Base-by-base conservation (phyloP, 35 echinoderm and acorn worm genomes). In the Lytechinus pictus region DNA sequence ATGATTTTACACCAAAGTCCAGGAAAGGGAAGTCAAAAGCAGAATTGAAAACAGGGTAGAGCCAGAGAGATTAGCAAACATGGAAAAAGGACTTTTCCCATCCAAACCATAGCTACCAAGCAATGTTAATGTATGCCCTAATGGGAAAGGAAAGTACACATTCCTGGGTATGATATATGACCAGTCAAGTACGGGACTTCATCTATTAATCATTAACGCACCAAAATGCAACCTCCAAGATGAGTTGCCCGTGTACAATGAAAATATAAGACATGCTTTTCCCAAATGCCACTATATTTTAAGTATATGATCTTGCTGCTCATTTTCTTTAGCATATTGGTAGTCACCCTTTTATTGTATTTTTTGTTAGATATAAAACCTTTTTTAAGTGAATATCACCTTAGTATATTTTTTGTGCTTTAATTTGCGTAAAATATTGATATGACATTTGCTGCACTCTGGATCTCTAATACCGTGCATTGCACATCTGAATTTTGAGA, bases 181-280 rank as follows among this genome's bases (percentile, higher is more conserved):
- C 88, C 88, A 90, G 88, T 90, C 88, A 90, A 90, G 88, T 90
- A 54, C 88, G 88, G 16, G 88, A 90, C 88, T 90, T 90, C 88
- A 90, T 90, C 88, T 90, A 90, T 90, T 90, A 90, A 90, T 90
- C 88, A 90, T 90, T 90, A 33, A 90, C 88, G 88, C 88, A 44
- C 88, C 88, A 52, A 90, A 52, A 44, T 54, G 88, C 28, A 28
- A 90, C 88, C 88, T 90, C 88, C 88, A 52, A 44, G 14, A 9
- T 21, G 88, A 52, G 16, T 79, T 24, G 16, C 66, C 66, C 66
- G n/a, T 79, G 66, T 24, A 79, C 66, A 79, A 79, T 16, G n/a
- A 4, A 79, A 14, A 24, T 60, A 60, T 6, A 4, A 24, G 61
- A 1, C 2, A 58, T 9, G 5, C 56, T 9, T 58, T 58, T 9